Evolutionary conservation across 1,140 invertebrate species (phyloP).

Genomic region (Anastrepha ludens): DNA sequence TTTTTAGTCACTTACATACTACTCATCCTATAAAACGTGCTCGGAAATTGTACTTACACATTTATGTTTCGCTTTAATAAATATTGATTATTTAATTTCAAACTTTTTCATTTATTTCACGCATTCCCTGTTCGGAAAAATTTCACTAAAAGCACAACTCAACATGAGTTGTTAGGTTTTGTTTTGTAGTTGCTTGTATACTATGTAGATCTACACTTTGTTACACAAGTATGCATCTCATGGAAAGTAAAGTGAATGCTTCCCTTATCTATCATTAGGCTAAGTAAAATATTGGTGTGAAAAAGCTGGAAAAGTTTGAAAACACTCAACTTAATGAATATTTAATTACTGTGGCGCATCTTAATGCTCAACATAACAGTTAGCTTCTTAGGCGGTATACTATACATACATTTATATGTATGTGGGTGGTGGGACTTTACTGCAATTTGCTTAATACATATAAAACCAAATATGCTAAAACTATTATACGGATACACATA

Average conservation of each 20-base stretch:
- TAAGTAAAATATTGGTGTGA: slow-evolving; percentile 4
- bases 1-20: too few relatives aligned
- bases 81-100: not conserved
- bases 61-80: slow-evolving; percentile 10
- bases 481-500: too few relatives aligned
- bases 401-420: not conserved
- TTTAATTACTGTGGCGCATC: not conserved
- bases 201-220: too few relatives aligned
- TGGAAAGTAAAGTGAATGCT: too few relatives aligned
- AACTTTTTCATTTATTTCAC: slow-evolving; percentile 50
- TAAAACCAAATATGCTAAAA: not conserved
- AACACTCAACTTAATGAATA: not conserved
- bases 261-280: not conserved
- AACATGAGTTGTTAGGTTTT: not conserved
- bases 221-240: too few relatives aligned
- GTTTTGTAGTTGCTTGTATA: too few relatives aligned
- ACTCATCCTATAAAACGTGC: too few relatives aligned
- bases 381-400: not conserved
- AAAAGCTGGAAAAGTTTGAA: slow-evolving; percentile 49
- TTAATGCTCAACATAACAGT: not conserved
- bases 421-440: slow-evolving; percentile 27
- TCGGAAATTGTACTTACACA: not conserved
- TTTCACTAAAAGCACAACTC: not conserved
- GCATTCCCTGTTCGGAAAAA: not conserved
- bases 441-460: slow-evolving; percentile 11